A percentile compares a stretch with the other conserved stretches of the same genome.
Evolutionary conservation across 2,888 invertebrate species (phyloP).

Genomic region (Machimus atricapillus): DNA sequence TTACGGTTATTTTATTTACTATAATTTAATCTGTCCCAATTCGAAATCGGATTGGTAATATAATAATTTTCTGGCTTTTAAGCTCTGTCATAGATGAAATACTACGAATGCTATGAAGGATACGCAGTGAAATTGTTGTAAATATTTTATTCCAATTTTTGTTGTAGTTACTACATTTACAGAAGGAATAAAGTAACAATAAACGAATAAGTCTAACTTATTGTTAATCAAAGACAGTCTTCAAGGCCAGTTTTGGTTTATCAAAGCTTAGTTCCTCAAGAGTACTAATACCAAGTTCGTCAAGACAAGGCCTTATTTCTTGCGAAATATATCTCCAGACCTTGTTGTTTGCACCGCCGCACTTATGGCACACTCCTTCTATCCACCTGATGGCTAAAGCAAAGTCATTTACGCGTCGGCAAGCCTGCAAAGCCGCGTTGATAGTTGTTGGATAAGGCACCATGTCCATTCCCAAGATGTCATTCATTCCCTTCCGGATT

Average conservation of each 20-base stretch:
- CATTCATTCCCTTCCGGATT: constrained; percentile 84
- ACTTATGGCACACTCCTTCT: constrained; percentile 66
- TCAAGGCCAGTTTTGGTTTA: not conserved
- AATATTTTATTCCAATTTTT: not conserved
- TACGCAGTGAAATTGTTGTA: not conserved
- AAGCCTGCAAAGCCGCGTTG: constrained; percentile 82
- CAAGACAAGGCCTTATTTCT: not conserved
- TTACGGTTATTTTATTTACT: too few relatives aligned
- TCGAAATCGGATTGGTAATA: too few relatives aligned
- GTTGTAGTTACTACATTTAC: too few relatives aligned
- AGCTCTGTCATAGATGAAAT: too few relatives aligned
- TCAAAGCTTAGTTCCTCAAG: not conserved
- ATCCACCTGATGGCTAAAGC: constrained; percentile 87
- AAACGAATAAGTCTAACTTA: not conserved
- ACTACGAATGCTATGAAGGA: too few relatives aligned
- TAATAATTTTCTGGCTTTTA: too few relatives aligned
- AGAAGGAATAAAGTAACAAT: not conserved
- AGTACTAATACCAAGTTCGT: not conserved
- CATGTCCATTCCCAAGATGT: constrained; percentile 82
- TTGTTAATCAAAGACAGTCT: not conserved
- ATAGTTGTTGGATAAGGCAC: constrained; percentile 89
- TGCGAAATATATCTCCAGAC: constrained; percentile 73
- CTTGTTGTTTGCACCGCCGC: constrained; percentile 72
- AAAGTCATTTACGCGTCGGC: constrained; percentile 88
- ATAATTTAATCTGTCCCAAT: too few relatives aligned